Percentiles rank a stretch among this genome's conserved stretches.
Conservation (phyloP, 2,888 invertebrate species). For the Hofmannophila pseudospretella region DNA sequence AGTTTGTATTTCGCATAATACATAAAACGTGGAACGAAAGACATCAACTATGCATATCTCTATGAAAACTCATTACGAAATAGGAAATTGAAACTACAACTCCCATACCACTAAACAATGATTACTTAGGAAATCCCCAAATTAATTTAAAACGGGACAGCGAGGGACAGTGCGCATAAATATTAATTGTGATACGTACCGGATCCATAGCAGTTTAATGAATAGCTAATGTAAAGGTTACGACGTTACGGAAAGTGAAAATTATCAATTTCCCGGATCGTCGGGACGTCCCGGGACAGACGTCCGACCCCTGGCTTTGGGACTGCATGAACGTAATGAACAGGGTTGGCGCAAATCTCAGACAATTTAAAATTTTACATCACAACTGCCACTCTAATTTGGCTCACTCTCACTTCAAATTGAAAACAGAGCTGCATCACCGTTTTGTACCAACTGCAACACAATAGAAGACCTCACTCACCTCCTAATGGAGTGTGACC, state of each 20-base stretch:
- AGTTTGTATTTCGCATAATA: no score
- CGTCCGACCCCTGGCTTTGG: constrained; percentile 53
- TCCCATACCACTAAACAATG: constrained; percentile 22
- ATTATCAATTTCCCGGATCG: constrained; percentile 63
- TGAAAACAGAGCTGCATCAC: no score
- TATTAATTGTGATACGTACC: constrained; percentile 58
- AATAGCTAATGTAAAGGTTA: constrained; percentile 67
- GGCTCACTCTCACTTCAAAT: no score
- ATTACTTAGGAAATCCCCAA: constrained; percentile 41
- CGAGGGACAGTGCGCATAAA: constrained; percentile 56
- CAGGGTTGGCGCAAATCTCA: constrained; percentile 44
- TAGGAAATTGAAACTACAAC: constrained; percentile 28
- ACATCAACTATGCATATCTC: constrained; percentile 2
- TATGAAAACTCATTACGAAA: constrained; percentile 38
- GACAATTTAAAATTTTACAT: no score
- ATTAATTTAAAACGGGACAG: constrained; percentile 62
- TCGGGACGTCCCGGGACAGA: constrained; percentile 23
- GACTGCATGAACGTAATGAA: no score
- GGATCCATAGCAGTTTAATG: constrained; percentile 63
- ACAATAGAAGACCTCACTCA: no score
- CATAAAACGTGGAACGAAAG: no score
- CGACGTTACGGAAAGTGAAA: constrained; percentile 50
- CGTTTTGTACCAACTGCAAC: no score
- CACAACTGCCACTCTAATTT: no score
- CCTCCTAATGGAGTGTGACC: no score